phyloP scores from a whole-genome alignment of 2,888 invertebrate species.

The Lamellibrachia satsuma region DNA sequence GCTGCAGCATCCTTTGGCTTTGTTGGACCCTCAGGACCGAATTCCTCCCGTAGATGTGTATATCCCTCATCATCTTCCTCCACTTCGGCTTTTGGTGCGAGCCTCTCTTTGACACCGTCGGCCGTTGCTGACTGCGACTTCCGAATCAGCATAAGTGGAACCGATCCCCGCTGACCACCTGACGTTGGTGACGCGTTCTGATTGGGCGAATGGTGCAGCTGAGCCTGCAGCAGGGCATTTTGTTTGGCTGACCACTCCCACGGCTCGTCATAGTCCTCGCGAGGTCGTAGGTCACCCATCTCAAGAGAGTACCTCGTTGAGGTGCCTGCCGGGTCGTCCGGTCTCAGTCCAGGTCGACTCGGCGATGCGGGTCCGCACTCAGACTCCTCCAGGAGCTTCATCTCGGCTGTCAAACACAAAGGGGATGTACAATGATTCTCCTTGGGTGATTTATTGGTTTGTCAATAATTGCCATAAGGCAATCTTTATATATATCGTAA shows the following conservation, averaged over 20 bases:
- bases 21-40: background rate
- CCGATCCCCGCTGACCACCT: constrained; percentile 13
- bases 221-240: constrained; percentile 28
- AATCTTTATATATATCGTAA: too few species aligned
- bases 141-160: constrained; percentile 23
- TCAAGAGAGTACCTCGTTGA: constrained; percentile 7
- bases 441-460: background rate
- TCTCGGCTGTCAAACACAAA: background rate
- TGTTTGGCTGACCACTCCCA: constrained; percentile 40
- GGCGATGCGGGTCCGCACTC: background rate
- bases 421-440: background rate
- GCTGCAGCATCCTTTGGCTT: background rate
- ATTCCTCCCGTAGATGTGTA: constrained; percentile 28
- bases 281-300: constrained; percentile 33
- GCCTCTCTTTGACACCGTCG: background rate
- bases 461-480: too few species aligned
- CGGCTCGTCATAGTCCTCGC: constrained; percentile 40
- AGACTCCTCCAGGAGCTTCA: constrained; percentile 20
- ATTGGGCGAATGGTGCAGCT: constrained; percentile 23
- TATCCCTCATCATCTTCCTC: constrained; percentile 32
- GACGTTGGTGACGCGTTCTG: constrained; percentile 22
- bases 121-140: constrained; percentile 22
- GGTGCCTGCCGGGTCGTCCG: background rate
- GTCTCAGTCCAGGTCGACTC: background rate
- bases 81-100: background rate